phyloP scores from a whole-genome alignment of 2,888 invertebrate genomes.

The Slavum lentiscoides region DNA sequence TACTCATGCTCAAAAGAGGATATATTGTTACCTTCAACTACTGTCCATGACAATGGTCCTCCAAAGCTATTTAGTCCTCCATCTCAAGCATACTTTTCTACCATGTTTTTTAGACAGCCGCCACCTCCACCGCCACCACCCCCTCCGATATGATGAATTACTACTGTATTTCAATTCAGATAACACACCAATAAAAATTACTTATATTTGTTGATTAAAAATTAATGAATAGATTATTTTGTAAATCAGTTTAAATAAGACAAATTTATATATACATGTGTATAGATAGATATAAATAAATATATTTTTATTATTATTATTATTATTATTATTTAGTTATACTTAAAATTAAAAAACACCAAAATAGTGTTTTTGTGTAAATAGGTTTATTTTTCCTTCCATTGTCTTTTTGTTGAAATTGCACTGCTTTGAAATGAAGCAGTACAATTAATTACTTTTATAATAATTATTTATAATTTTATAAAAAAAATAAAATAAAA shows the following conservation, averaged over 20 bases:
- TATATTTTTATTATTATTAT: neutral
- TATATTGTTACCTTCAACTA: conserved; percentile 36
- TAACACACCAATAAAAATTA: conserved; percentile 9
- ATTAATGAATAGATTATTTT: conserved; percentile 34
- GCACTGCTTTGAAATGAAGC: conserved; percentile 42
- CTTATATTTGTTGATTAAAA: conserved; percentile 11
- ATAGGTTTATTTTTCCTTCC: conserved; percentile 52
- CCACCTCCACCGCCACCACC: conserved; percentile 36
- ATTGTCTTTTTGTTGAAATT: conserved; percentile 52
- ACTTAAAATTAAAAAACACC: conserved; percentile 30
- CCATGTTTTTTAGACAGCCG: conserved; percentile 47
- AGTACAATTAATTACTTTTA: conserved; percentile 50
- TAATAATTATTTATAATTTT: conserved; percentile 54
- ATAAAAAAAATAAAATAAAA: conserved; percentile 52
- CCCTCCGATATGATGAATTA: conserved; percentile 26
- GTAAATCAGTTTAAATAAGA: conserved; percentile 30
- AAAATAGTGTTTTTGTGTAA: conserved; percentile 43
- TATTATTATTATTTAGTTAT: conserved; percentile 17
- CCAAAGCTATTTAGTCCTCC: conserved; percentile 45
- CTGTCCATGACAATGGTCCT: conserved; percentile 42
- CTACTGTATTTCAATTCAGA: neutral
- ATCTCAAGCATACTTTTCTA: conserved; percentile 44
- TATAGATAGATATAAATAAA: neutral
- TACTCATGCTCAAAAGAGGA: conserved; percentile 45
- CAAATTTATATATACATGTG: conserved; percentile 4